Evolutionary conservation across 1,140 invertebrate genomes (phyloP), one percentile per base, ranked within the genome.

Genomic region (Sarcophaga bullata): DNA sequence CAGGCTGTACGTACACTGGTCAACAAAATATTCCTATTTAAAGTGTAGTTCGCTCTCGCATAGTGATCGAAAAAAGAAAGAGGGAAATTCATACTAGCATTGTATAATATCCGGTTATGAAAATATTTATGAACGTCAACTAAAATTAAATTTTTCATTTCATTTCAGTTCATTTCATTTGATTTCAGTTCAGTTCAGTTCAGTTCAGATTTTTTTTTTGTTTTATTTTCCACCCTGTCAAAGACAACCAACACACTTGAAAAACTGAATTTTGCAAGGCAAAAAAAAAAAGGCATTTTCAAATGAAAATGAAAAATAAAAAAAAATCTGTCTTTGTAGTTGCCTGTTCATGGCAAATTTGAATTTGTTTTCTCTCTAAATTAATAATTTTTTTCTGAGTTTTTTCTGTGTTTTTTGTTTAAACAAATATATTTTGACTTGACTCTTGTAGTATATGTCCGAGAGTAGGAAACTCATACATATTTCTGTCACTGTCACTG

Each of bases 21-120:
- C 25, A 37, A 37, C 25, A 37, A 37, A 37, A 37, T 4, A 37
- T 37, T 37, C 25, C 1, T 37, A 37, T 37, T 37, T 37, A 37
- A 37, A 37, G 25, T 37, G 25, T 37, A 37, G 25, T 37, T 37
- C 25, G 25, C 25, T 37, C 25, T 37, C 4, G 25, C 25, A 37
- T 37, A 37, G 25, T 37, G 25, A 58, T 13, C 4, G 54, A 58
- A 58, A 7, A 58, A 37, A 37, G n/a, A 37, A 2, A 2, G 6
- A 58, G 54, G 15, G 15, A 13, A 58, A 15, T n/a, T 37, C 25
- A 58, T 4, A 58, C 13, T 58, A 58, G n/a, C 15, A 58, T 13
- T 58, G 54, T n/a, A n/a, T 58, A 58, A 58, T 58, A 58, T 58
- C 54, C 54, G 54, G 54, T 58, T 58, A 58, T 58, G 54, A 58